Evolutionary conservation across 2,113 vertebrate genomes (phyloP), one percentile per base, ranked within the genome.

Genomic region (Epinephelus lanceolatus): DNA sequence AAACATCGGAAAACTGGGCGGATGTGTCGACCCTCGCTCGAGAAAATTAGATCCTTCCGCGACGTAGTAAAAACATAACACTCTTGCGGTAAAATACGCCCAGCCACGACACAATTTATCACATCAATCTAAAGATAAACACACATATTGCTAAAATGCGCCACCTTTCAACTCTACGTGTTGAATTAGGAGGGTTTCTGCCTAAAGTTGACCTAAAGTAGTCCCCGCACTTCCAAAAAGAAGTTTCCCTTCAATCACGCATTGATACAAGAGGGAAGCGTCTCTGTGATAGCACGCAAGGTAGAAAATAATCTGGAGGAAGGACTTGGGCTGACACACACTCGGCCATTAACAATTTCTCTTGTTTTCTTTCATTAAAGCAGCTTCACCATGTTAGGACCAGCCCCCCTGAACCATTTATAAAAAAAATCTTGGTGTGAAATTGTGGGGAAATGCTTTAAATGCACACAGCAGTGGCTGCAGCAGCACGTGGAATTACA

Each of bases 1-100:
- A 93, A 95, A 92, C 95, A 93, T 95, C 94, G 95, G 94, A 95
- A 97, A 97, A 97, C 95, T 96, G 95, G 93, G 96, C 96, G 97
- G 97, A 97, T 96, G 96, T 95, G 94, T 96, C 92, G 95, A 93
- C 95, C 92, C 96, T 95, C 92, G 89, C 93, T 88, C 83, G 88
- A 88, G 89, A 88, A 93, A 91, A 89, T 77, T 81, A 93, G 91
- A 96, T 96, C 95, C 96, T 94, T 96, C 96, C 95, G 95, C 95
- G 91, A 81, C 83, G 88, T 89, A 90, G 90, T 89, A 86, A 87
- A 90, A 92, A 93, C 79, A 85, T 14, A 79, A 79, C 6, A 60
- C 62, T 75, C 40, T 62, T 57, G 30, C 52, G 37, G 15, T 37
- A 25, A 85, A 88, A 81, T 30, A 18, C 1, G 4, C 2, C 13